phyloP scores from a whole-genome alignment of 2,113 vertebrate genomes.

The Melospiza melodia region DNA sequence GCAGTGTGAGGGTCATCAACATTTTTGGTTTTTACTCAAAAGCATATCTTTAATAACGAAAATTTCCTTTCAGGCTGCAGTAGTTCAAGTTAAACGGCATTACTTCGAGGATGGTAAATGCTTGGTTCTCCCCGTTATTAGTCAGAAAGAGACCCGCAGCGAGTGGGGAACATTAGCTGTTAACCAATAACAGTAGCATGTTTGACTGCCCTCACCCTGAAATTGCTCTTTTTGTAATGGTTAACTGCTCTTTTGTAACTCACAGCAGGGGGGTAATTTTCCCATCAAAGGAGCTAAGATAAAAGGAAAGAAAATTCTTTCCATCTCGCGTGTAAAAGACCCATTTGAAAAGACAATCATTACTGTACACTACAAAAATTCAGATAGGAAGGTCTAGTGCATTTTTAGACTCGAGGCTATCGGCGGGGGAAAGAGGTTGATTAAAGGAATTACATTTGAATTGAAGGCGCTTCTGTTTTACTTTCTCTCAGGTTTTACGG shows the following conservation, averaged over 20 bases:
- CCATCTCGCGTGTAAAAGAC: constrained; percentile 2
- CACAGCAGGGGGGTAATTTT: constrained; percentile 53
- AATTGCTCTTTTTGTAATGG: constrained; percentile 65
- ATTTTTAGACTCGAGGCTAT: not conserved
- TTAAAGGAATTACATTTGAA: not conserved
- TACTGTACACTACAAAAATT: not conserved
- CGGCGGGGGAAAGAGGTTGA: not conserved
- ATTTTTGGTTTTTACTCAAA: not conserved
- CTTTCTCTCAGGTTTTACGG: not conserved
- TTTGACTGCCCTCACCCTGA: constrained; percentile 44
- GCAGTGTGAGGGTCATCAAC: not conserved
- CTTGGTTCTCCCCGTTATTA: not conserved
- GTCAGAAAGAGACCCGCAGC: not conserved
- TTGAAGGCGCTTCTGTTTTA: not conserved
- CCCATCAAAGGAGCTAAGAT: constrained; percentile 30
- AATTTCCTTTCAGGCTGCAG: not conserved
- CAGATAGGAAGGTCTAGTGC: not conserved
- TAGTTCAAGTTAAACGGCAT: not conserved
- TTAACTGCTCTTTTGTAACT: constrained; percentile 63
- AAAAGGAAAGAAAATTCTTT: constrained; percentile 58
- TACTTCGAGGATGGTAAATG: not conserved
- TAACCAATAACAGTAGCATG: constrained; percentile 57
- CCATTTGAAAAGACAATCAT: not conserved
- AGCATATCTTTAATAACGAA: not conserved
- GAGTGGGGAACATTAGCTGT: constrained; percentile 5